Conservation (phyloP, 2,113 vertebrate genomes). For the Melanocharis versteri region DNA sequence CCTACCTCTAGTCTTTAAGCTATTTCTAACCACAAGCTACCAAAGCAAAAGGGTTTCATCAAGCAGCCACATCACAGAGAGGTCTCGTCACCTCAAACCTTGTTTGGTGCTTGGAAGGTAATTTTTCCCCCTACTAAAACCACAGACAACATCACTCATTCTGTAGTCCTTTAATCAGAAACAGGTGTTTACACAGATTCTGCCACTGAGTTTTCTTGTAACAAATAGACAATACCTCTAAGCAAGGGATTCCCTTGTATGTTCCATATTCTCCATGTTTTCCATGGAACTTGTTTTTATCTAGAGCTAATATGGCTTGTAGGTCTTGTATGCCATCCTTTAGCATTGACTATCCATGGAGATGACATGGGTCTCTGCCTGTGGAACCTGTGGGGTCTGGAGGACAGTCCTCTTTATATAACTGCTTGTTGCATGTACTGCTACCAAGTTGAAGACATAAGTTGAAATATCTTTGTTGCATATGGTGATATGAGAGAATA, state of each 20-base stretch:
- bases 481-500: background rate
- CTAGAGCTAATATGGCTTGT: background rate
- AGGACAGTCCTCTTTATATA: background rate
- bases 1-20: background rate
- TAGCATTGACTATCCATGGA: background rate
- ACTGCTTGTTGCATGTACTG: background rate
- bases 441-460: background rate
- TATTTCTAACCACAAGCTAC: slow-evolving; percentile 46
- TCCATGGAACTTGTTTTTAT: background rate
- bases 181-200: background rate
- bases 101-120: slow-evolving; percentile 10
- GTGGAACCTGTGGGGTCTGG: background rate
- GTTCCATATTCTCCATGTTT: background rate
- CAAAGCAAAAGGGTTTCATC: slow-evolving; percentile 18
- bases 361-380: fast-evolving
- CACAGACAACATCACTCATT: slow-evolving; percentile 13
- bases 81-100: slow-evolving; percentile 47
- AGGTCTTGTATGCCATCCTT: background rate
- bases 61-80: slow-evolving; percentile 62
- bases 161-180: background rate
- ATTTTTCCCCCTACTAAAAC: slow-evolving; percentile 29
- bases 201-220: background rate
- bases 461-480: background rate
- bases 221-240: background rate
- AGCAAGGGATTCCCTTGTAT: background rate